Evolutionary conservation across 1,140 invertebrate genomes (phyloP), one percentile per base, ranked within the genome.

Genomic region (Camponotus vicinus): DNA sequence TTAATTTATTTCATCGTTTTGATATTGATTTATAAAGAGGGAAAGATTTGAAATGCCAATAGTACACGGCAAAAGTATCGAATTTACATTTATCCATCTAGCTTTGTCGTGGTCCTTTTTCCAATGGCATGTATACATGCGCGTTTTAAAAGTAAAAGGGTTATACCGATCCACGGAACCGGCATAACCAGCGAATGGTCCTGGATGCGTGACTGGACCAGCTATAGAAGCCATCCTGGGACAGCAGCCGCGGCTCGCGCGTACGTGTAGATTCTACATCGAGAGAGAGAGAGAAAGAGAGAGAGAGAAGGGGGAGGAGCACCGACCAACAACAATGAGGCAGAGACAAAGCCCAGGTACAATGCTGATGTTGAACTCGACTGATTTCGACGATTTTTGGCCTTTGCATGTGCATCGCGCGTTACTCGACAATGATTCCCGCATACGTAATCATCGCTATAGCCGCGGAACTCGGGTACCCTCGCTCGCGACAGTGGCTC

Each of bases 351-450:
- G 93, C 92, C 90, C 92, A 92, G 90, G 91, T 92, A 95, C 94
- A 95, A 95, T 95, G 93, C 92, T 92, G 93, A 94, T 95, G 94
- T 95, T 95, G 94, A 94, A 95, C 94, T 95, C 94, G 92, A 94
- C 94, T 95, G 94, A 95, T 95, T 95, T 95, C 92, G 92, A 94
- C 93, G 93, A 95, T 95, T 95, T 95, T 95, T 94, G 94, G 93
- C 91, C 93, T 94, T 95, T 93, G 90, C 92, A 92, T 92, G 91
- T 92, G 92, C 93, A 92, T 93, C 93, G 92, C 91, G 89, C 90
- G 86, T 90, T 92, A 91, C 92, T 91, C 92, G 90, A 94, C 93
- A 94, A 94, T 94, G 89, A 95, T 94, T 95, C 93, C 91, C 93
- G 94, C 93, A 95, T 94, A 94, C 92, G 92, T 94, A 94, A 95